Evolutionary conservation across 64 coral and sea anemone genomes (phyloP).

Genomic region (Anthopleura sola): DNA sequence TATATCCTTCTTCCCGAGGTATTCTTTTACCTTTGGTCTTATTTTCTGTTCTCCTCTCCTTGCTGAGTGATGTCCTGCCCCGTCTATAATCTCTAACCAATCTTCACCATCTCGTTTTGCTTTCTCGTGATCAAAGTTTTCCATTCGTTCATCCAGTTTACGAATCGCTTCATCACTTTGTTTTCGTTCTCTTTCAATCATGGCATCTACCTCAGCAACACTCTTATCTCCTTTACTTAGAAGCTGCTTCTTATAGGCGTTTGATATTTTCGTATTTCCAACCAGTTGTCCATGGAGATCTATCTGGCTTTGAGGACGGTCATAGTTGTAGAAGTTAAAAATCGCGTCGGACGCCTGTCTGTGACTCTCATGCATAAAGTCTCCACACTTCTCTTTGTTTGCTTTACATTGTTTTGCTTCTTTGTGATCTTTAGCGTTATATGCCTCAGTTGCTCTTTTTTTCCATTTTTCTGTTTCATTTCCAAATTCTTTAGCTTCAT

Average conservation of each 20-base stretch:
- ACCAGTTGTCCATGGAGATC: constrained; percentile 65
- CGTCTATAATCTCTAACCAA: constrained; percentile 75
- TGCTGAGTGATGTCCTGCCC: constrained; percentile 52
- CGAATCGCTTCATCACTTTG: constrained; percentile 57
- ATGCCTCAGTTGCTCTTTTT: not conserved
- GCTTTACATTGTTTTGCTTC: no score
- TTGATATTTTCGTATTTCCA: no score
- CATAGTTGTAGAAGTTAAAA: constrained; percentile 46
- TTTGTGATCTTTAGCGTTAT: no score
- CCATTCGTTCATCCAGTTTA: constrained; percentile 21
- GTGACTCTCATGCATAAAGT: constrained; percentile 32
- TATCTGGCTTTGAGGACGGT: constrained; percentile 44
- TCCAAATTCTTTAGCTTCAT: constrained; percentile 24
- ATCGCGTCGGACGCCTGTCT: constrained; percentile 26
- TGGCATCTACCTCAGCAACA: not conserved
- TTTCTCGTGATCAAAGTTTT: constrained; percentile 9
- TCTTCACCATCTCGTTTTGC: not conserved
- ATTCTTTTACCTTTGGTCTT: constrained; percentile 50
- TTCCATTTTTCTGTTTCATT: constrained; percentile 33
- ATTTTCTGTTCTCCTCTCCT: constrained; percentile 46
- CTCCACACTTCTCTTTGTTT: not conserved
- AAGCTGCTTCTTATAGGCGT: constrained; percentile 7
- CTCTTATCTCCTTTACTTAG: not conserved
- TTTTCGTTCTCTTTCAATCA: constrained; percentile 4
- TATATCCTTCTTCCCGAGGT: not conserved